phyloP scores from a whole-genome alignment of 2,888 invertebrate species.

The Balanococcus diminutus region DNA sequence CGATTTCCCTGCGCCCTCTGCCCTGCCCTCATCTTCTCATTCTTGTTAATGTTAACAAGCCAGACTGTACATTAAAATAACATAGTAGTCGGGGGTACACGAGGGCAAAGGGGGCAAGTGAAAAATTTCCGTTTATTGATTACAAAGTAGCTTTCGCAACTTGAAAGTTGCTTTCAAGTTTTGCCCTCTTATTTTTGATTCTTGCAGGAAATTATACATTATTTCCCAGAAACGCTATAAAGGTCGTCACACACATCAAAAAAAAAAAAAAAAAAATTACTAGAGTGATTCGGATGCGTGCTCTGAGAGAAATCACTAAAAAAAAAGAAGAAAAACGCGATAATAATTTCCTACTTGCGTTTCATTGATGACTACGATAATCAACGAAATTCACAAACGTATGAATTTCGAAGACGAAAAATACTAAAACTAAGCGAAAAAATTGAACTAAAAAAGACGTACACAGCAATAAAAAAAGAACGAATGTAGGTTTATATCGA shows the following conservation, averaged over 20 bases:
- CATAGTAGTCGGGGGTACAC: neutral
- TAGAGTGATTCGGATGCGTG: neutral
- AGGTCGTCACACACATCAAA: neutral
- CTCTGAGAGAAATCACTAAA: neutral
- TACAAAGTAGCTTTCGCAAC: neutral
- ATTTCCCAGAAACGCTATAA: neutral
- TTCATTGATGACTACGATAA: neutral
- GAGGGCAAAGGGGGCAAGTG: neutral
- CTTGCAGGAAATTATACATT: neutral
- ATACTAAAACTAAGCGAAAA: neutral
- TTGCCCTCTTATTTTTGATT: neutral
- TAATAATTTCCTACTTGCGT: too few species aligned
- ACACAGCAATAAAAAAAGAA: neutral
- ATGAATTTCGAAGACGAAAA: neutral
- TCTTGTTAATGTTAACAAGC: neutral
- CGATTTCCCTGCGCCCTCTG: neutral
- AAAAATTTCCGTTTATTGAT: conserved; percentile 27
- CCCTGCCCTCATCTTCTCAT: neutral
- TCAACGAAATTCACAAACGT: neutral
- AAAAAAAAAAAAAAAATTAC: neutral
- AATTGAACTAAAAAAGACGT: conserved; percentile 3
- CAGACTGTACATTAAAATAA: neutral
- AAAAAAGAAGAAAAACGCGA: too few species aligned
- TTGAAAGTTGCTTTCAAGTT: neutral
- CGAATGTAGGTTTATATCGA: neutral